These are phyloP conservation scores for Hypolimnas misippus DNA, from an alignment of 2,888 invertebrate species.

Conservation along the genomic window DNA sequence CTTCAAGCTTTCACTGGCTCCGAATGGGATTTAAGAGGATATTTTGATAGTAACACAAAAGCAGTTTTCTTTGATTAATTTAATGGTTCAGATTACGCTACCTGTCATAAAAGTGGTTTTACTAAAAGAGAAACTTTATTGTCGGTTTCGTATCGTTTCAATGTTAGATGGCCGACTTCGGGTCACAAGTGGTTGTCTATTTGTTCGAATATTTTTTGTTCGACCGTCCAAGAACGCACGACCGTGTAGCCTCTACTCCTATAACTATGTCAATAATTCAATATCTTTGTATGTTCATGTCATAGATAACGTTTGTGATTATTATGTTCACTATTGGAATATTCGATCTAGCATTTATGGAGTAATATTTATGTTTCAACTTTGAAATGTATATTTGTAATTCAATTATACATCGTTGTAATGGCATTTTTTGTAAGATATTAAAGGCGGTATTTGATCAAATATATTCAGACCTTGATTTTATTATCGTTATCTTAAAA, in stretches of 20 bases:
- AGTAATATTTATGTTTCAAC: not conserved
- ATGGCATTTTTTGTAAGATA: not conserved
- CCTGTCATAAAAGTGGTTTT: conserved; percentile 40
- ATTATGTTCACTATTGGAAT: conserved; percentile 18
- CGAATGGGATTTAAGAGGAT: conserved; percentile 51
- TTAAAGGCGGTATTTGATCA: not conserved
- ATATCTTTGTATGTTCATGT: conserved; percentile 35
- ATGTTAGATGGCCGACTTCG: conserved; percentile 34
- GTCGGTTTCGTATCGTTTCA: conserved; percentile 34
- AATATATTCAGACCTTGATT: not conserved
- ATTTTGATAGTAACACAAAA: conserved; percentile 51
- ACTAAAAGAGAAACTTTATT: conserved; percentile 47
- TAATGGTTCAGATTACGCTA: conserved; percentile 45
- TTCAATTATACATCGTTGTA: conserved; percentile 2
- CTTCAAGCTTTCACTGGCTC: conserved; percentile 62
- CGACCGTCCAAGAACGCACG: conserved; percentile 30
- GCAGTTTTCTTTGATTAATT: conserved; percentile 45
- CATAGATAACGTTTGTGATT: conserved; percentile 30
- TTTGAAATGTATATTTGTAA: conserved; percentile 4
- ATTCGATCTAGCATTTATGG: conserved; percentile 9
- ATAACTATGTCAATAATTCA: conserved; percentile 41
- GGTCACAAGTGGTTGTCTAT: conserved; percentile 31
- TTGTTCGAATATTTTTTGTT: conserved; percentile 35
- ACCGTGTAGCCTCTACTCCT: conserved; percentile 29
- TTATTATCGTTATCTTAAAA: conserved; percentile 8